phyloP scores from a whole-genome alignment of 1,140 invertebrate genomes.

The Anoplolepis gracilipes region DNA sequence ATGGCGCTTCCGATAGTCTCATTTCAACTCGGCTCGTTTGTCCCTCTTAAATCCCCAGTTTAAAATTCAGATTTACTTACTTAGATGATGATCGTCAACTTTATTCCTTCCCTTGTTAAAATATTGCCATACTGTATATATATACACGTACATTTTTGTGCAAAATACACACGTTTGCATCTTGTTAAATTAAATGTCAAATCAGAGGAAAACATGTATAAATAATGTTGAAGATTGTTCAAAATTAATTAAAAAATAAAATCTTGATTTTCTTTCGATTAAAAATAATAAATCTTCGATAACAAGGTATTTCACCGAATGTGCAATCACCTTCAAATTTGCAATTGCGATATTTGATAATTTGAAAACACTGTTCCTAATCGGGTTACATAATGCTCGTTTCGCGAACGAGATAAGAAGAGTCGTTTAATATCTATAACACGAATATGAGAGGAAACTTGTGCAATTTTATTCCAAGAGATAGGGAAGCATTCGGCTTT shows the following conservation, averaged over 20 bases:
- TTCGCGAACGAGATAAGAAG: constrained; percentile 35
- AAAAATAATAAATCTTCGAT: background rate
- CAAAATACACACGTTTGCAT: background rate
- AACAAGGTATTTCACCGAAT: background rate
- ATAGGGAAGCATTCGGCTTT: background rate
- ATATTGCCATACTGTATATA: background rate
- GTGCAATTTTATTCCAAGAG: background rate
- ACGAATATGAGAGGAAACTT: constrained; percentile 16
- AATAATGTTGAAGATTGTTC: too few species aligned
- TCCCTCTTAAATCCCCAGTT: constrained; percentile 23
- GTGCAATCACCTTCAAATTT: background rate
- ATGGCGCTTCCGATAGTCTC: constrained; percentile 52
- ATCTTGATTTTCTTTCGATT: background rate
- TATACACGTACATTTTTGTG: too few species aligned
- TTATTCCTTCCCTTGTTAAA: constrained; percentile 2
- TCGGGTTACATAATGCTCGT: background rate
- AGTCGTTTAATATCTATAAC: constrained; percentile 24
- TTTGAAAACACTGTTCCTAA: background rate
- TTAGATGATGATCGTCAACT: background rate
- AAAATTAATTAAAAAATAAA: too few species aligned
- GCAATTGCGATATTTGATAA: constrained; percentile 30
- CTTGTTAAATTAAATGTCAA: background rate
- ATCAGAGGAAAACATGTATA: too few species aligned
- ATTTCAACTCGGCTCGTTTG: constrained; percentile 29
- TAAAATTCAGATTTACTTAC: constrained; percentile 25